Percentiles rank a stretch among this genome's conserved stretches.
These are phyloP conservation scores for Thelaira solivaga DNA, from an alignment of 2,888 invertebrate species.

Conservation along the genomic window DNA sequence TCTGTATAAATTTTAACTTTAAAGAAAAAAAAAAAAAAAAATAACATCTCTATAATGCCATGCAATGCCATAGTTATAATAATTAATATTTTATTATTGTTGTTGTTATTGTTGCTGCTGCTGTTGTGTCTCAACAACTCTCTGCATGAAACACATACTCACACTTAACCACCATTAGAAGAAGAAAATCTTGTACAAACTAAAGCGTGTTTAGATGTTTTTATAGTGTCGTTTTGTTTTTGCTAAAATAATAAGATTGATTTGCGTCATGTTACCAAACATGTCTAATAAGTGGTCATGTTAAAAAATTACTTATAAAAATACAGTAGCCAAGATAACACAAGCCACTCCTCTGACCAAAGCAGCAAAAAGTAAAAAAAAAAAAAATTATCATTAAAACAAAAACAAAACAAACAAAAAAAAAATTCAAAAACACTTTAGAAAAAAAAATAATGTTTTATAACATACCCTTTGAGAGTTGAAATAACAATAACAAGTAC, in stretches of 20 bases:
- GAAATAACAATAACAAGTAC: slow-evolving; percentile 31
- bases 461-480: slow-evolving; percentile 61
- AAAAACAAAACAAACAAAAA: slow-evolving; percentile 15
- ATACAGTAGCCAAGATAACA: slow-evolving; percentile 62
- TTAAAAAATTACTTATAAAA: slow-evolving; percentile 59
- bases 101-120: slow-evolving; percentile 18
- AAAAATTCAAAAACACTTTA: too few species aligned
- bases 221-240: slow-evolving; percentile 2
- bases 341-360: slow-evolving; percentile 57
- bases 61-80: slow-evolving; percentile 30
- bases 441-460: slow-evolving; percentile 7
- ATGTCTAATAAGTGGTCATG: slow-evolving; percentile 68
- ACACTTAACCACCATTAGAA: slow-evolving; percentile 45
- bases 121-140: slow-evolving; percentile 9
- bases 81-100: slow-evolving; percentile 39
- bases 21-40: slow-evolving; percentile 24
- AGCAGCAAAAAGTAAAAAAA: slow-evolving; percentile 9
- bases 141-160: slow-evolving; percentile 17
- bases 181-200: slow-evolving; percentile 53
- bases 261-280: slow-evolving; percentile 65
- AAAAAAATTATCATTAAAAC: slow-evolving; percentile 33
- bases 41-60: slow-evolving; percentile 60
- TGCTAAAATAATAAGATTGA: slow-evolving; percentile 62
- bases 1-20: slow-evolving; percentile 10
- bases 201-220: slow-evolving; percentile 42